These are phyloP conservation scores for Festucalex cinctus DNA, from an alignment of 2,113 vertebrate species.

Conservation along the genomic window DNA sequence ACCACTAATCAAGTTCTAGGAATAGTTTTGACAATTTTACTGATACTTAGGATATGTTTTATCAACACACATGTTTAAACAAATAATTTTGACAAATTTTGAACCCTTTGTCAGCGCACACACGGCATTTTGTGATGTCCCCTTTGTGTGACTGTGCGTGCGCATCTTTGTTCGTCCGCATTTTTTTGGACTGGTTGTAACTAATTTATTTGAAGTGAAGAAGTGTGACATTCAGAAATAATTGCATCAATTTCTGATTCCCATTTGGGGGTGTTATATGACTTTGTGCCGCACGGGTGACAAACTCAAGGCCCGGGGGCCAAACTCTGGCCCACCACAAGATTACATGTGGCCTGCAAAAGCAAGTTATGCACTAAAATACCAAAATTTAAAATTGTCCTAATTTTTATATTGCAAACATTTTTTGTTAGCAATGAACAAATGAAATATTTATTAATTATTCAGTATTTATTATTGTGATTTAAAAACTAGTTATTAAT, in stretches of 20 bases:
- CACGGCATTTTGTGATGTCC: background rate
- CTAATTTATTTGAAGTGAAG: background rate
- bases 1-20: background rate
- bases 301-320: no score
- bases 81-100: background rate
- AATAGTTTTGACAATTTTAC: background rate
- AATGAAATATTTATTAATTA: no score
- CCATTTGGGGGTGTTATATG: background rate
- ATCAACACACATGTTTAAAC: background rate
- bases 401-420: no score
- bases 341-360: no score
- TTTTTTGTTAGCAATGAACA: no score
- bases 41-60: background rate
- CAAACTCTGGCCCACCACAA: no score
- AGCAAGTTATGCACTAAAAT: no score
- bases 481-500: no score
- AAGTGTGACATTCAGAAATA: background rate
- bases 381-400: no score
- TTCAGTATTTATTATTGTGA: no score
- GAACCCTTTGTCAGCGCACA: background rate
- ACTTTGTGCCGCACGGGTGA: background rate
- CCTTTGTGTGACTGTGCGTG: background rate
- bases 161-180: background rate
- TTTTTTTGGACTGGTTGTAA: background rate
- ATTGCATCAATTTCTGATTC: background rate